These are phyloP conservation scores for Toxostoma redivivum DNA, from an alignment of 2,113 vertebrate species.

Conservation along the genomic window DNA sequence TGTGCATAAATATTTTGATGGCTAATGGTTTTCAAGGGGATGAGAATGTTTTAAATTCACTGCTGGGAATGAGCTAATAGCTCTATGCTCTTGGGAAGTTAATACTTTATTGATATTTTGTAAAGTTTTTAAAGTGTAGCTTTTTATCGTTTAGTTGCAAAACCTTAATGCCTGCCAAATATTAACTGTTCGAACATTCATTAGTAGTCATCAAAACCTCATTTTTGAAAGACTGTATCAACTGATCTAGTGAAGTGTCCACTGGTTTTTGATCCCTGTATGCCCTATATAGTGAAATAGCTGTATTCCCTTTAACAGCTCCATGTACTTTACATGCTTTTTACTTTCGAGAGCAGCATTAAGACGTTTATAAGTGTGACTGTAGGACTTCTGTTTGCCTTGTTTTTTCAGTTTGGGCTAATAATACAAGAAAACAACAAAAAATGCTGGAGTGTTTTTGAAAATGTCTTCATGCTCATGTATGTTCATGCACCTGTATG, in stretches of 20 bases:
- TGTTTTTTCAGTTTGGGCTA: neutral
- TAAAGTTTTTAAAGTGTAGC: neutral
- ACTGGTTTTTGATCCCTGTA: neutral
- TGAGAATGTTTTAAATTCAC: neutral
- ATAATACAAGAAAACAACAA: neutral
- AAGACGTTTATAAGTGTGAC: neutral
- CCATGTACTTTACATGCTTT: neutral
- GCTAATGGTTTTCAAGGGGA: neutral
- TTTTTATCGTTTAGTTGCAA: neutral
- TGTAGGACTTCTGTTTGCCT: neutral
- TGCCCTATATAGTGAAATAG: neutral
- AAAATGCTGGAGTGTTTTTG: neutral
- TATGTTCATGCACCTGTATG: neutral
- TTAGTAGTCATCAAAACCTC: neutral
- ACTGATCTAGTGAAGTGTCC: neutral
- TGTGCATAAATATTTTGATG: constrained; percentile 39
- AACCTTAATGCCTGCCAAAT: neutral
- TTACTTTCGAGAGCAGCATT: neutral
- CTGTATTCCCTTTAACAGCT: neutral
- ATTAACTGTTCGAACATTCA: neutral
- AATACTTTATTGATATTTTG: neutral
- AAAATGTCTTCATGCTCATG: neutral
- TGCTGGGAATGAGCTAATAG: neutral
- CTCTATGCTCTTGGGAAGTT: neutral
- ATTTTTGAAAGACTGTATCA: neutral